phyloP scores from a whole-genome alignment of 2,888 invertebrate species.

The Coecobrya sp. region DNA sequence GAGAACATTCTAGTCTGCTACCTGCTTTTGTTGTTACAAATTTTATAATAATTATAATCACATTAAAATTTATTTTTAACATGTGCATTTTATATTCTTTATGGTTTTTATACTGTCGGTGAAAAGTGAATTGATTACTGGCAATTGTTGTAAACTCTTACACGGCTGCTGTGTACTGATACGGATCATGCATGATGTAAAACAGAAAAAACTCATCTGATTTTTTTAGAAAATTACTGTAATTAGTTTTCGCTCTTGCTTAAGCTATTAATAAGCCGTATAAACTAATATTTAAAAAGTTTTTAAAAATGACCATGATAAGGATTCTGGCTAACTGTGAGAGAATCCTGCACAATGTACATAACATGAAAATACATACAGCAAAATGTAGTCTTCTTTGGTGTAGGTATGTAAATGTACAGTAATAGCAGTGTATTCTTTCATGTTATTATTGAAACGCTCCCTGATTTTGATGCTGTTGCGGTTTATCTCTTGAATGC shows the following conservation, averaged over 20 bases:
- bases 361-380: not conserved
- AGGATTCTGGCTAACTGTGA: not conserved
- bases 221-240: not conserved
- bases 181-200: constrained; percentile 54
- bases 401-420: not conserved
- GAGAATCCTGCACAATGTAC: no score
- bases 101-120: constrained; percentile 6
- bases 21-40: not conserved
- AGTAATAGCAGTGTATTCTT: not conserved
- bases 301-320: not conserved
- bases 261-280: not conserved
- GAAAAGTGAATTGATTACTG: constrained; percentile 62
- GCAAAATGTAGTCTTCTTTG: no score
- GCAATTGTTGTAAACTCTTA: constrained; percentile 21
- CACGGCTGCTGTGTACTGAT: not conserved
- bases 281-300: no score
- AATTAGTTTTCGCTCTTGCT: not conserved
- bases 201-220: constrained; percentile 38
- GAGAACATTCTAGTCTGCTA: not conserved
- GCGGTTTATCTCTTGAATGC: not conserved
- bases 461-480: constrained; percentile 1
- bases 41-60: not conserved
- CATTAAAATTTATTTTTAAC: not conserved
- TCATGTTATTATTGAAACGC: not conserved
- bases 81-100: not conserved